Evolutionary conservation across 2,113 vertebrate species (phyloP).

Genomic region (Hylia prasina): DNA sequence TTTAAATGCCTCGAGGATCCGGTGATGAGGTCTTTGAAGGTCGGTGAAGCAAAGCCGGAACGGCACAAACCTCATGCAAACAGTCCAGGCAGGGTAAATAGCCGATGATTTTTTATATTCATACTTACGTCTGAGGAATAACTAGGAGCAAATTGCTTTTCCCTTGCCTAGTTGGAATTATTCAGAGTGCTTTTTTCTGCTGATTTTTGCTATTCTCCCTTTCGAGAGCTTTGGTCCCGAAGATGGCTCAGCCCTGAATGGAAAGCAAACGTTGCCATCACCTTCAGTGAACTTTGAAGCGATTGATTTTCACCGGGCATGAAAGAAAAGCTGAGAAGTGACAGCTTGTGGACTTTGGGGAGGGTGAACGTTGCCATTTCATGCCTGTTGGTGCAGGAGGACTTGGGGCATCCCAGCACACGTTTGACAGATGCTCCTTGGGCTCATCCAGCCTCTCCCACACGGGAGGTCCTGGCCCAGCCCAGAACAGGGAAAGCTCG

Average conservation of each 20-base stretch:
- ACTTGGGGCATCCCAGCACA: neutral
- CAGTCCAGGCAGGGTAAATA: conserved; percentile 43
- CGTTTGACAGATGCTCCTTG: neutral
- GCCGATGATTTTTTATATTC: conserved; percentile 33
- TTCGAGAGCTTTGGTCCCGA: neutral
- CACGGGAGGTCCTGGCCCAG: neutral
- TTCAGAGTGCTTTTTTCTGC: conserved; percentile 42
- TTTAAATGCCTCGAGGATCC: neutral
- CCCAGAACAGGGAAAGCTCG: neutral
- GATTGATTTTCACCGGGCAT: conserved; percentile 13
- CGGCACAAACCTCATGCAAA: conserved; percentile 4
- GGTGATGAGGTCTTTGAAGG: neutral
- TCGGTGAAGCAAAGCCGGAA: conserved; percentile 1
- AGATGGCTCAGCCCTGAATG: conserved; percentile 9
- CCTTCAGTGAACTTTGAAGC: conserved; percentile 37
- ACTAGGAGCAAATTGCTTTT: conserved; percentile 58
- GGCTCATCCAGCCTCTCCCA: neutral
- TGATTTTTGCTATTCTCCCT: conserved; percentile 54
- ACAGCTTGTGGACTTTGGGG: neutral
- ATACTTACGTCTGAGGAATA: conserved; percentile 49
- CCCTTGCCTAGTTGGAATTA: conserved; percentile 9
- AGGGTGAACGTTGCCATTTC: neutral
- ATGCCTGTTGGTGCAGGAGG: neutral
- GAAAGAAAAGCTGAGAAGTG: neutral
- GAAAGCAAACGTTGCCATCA: conserved; percentile 47